These are phyloP conservation scores for Paralvinella palmiformis DNA, from an alignment of 1,140 invertebrate species.

Conservation along the genomic window DNA sequence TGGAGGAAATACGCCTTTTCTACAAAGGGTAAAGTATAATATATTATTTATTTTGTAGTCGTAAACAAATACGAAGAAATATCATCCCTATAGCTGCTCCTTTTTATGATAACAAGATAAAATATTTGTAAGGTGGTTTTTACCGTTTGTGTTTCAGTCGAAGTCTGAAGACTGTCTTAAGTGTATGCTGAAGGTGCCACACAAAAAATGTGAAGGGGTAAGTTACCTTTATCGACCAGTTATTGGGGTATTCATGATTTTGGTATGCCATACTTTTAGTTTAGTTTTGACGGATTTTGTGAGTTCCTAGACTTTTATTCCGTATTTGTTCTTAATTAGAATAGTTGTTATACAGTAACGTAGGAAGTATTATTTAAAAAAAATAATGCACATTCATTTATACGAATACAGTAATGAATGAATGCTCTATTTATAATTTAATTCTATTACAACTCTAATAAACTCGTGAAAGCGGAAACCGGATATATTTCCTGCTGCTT, in stretches of 20 bases:
- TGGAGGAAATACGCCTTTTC: too few relatives aligned
- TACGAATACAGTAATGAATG: too few relatives aligned
- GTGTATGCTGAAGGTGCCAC: slow-evolving; percentile 42
- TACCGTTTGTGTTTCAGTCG: slow-evolving; percentile 31
- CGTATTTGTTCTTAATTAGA: neutral
- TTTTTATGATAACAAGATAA: neutral
- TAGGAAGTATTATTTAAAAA: neutral
- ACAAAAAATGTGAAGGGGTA: slow-evolving; percentile 47
- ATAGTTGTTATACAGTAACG: neutral
- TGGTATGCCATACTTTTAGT: neutral
- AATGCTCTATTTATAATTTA: too few relatives aligned
- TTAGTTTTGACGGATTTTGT: neutral
- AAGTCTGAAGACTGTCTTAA: slow-evolving; percentile 43
- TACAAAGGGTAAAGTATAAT: too few relatives aligned
- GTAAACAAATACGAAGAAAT: neutral
- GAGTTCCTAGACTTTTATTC: neutral
- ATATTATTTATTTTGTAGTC: neutral
- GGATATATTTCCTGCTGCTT: too few relatives aligned
- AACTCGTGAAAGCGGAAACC: too few relatives aligned
- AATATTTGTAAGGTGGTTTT: neutral
- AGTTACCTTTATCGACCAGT: neutral
- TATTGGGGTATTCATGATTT: neutral
- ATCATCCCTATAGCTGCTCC: neutral
- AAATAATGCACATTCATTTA: neutral
- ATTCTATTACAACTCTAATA: too few relatives aligned